A percentile compares a stretch with the other conserved stretches of the same genome.
phyloP scores from a whole-genome alignment of 2,888 invertebrate genomes.

The Pachliopta kotzebuea region DNA sequence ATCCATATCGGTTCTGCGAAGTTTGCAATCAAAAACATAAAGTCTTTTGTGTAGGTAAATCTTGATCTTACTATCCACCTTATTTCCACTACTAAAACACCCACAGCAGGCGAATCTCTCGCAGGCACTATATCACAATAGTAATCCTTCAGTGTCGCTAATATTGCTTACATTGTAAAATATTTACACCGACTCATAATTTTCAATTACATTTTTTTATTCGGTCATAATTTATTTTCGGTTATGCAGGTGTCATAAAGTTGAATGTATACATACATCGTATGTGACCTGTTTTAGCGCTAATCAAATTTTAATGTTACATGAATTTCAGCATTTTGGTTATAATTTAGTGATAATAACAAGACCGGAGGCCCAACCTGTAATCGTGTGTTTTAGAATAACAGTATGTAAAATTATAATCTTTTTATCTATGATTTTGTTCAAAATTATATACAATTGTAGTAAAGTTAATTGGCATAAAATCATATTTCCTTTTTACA shows the following conservation, averaged over 20 bases:
- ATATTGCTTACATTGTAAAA: conserved; percentile 26
- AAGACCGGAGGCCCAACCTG: too few relatives aligned
- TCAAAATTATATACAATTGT: too few relatives aligned
- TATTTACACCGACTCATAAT: conserved; percentile 28
- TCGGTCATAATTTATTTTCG: conserved; percentile 21
- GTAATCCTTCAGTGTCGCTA: conserved; percentile 22
- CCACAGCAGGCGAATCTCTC: conserved; percentile 8
- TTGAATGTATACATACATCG: conserved; percentile 3
- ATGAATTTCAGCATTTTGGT: too few relatives aligned
- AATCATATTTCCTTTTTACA: too few relatives aligned
- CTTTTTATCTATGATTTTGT: too few relatives aligned
- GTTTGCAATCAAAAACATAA: conserved; percentile 8
- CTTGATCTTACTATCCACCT: conserved; percentile 3
- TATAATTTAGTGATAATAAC: too few relatives aligned
- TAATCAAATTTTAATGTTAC: too few relatives aligned
- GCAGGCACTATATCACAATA: conserved; percentile 3
- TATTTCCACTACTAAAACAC: conserved; percentile 16
- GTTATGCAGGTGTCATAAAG: conserved; percentile 20
- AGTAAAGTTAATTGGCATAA: too few relatives aligned
- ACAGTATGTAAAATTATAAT: too few relatives aligned
- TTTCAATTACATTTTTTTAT: conserved; percentile 25
- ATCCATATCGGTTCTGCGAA: conserved; percentile 57
- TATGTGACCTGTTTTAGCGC: conserved; percentile 13
- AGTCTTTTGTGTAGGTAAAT: conserved; percentile 3
- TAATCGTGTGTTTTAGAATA: too few relatives aligned